Evolutionary conservation across 2,113 vertebrate species (phyloP), one percentile per base, ranked within the genome.

Genomic region (Toxotes chatareus): DNA sequence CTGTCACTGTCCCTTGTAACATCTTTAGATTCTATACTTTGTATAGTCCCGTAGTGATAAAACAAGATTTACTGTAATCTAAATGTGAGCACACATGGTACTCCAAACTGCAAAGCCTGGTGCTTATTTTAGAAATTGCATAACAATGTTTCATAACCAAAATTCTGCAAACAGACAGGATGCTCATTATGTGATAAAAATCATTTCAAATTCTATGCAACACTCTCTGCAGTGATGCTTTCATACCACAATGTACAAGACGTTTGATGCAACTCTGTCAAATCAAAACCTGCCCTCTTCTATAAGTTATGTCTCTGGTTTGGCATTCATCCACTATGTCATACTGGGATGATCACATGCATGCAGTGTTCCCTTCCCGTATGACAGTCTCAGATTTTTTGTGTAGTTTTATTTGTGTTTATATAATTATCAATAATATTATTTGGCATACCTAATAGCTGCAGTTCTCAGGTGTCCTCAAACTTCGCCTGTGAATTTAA

Each of bases 101-200:
- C 59, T 72, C 65, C 73, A 71, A 76, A 80, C 76, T 64, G 76
- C 62, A 27, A 71, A 67, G 59, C 59, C 55, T 42, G 73, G 79
- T 61, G 82, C 87, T 91, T 87, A 70, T 91, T 93, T 91, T 89
- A 90, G 89, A 91, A 73, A 79, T 93, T 94, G 73, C 91, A 89
- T 94, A 94, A 93, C 75, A 78, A 77, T 86, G 85, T 94, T 93
- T 94, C 90, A 86, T 93, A 93, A 94, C 60, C 49, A 66, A 36
- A 74, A 85, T 49, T 55, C 73, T 32, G 46, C 82, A 89, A 53
- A 65, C n/a, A 87, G 69, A 73, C 71, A 82, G 53, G 72, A 83
- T 84, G 76, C 55, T 89, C 60, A 74, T 86, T 86, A 72, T 73
- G 57, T 51, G 76, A 86, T 80, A 36, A 83, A 27, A 80, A 82